Evolutionary conservation across 2,113 vertebrate species (phyloP).

Genomic region (Crocuta crocuta): DNA sequence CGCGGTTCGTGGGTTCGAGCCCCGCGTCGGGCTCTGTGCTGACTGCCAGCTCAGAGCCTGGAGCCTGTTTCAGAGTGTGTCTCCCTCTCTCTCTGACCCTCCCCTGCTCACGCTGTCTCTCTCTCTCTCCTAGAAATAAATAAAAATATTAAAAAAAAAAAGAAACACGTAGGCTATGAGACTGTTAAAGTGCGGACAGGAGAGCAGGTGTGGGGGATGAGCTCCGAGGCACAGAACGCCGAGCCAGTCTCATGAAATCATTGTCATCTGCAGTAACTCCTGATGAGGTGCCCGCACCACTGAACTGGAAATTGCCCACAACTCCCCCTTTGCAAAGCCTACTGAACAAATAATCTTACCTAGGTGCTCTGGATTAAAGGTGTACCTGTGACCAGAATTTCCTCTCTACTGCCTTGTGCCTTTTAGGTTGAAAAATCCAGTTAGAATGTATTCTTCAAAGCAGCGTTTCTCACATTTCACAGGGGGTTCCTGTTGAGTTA

Average conservation of each 20-base stretch:
- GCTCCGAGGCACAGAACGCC: not conserved
- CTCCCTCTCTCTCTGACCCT: too few relatives aligned
- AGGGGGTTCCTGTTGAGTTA: not conserved
- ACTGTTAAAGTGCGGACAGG: not conserved
- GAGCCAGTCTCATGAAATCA: not conserved
- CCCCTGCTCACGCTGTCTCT: too few relatives aligned
- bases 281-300: too few relatives aligned
- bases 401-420: not conserved
- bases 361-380: not conserved
- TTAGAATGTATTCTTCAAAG: not conserved
- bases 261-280: too few relatives aligned
- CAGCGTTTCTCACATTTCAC: not conserved
- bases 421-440: not conserved
- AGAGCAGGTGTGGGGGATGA: not conserved
- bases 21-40: too few relatives aligned
- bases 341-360: not conserved
- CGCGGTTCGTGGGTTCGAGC: too few relatives aligned
- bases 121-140: too few relatives aligned
- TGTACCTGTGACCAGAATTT: not conserved
- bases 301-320: not conserved
- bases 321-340: not conserved
- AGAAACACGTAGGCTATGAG: accelerated
- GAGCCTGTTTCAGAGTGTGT: too few relatives aligned
- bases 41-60: too few relatives aligned
- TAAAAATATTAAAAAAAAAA: too few relatives aligned